Base-by-base conservation (phyloP, 1,140 invertebrate genomes). In the Aphidius gifuensis region DNA sequence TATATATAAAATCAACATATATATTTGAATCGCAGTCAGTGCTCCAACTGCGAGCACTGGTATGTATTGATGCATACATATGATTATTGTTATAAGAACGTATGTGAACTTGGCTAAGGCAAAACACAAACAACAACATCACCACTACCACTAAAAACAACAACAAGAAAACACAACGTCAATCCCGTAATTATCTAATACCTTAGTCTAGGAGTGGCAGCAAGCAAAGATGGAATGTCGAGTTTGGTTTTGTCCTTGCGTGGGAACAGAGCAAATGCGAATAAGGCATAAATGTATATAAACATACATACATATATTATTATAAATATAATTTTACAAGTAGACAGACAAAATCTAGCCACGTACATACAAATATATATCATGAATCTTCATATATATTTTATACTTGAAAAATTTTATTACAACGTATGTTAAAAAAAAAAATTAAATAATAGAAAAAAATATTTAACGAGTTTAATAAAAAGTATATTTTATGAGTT, bases 161-260 rank as follows among this genome's bases (percentile, higher is more conserved):
- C 43, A 47, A 9, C 46, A 47, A 66, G 63, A 73, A 58, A 67
- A 63, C 66, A 65, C 65, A 62, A 68, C 65, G 66, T 67, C 60
- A 62, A 63, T 44, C 23, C 61, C 59, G 67, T 68, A 72, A 74
- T 74, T 70, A 72, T 72, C 70, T 72, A 72, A 74, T 69, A 64
- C 60, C 61, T 32, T 32, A 32, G 23, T 32, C 23, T 67, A 72
- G 72, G 69, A 70, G 69, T 71, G 72, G 62, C 68, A 32, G 2
- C 23, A 32, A 32, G 23, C 23, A 32, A 61, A 64, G 66, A 66
- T 66, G 66, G 68, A 67, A 70, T 70, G 67, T 64, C 68, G 66
- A 66, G 67, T 55, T 9, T 49, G 53, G 39, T 66, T 56, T 64
- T 70, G 69, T 72, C 69, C 69, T 72, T 71, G 69, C 70, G 66